phyloP scores from a whole-genome alignment of 2,888 invertebrate species.

The Protophormia terraenovae region DNA sequence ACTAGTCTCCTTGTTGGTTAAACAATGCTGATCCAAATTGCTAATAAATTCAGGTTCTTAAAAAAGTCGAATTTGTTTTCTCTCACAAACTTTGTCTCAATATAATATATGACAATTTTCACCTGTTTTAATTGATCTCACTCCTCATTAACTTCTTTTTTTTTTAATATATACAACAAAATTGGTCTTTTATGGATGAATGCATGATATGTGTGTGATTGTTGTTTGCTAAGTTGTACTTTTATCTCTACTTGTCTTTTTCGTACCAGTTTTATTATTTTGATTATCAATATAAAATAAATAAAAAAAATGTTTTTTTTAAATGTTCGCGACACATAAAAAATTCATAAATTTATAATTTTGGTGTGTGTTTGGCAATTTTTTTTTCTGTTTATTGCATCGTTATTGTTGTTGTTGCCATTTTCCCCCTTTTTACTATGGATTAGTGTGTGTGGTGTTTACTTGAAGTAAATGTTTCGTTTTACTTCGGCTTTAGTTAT shows the following conservation, averaged over 20 bases:
- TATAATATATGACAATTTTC: too few species aligned
- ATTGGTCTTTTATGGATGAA: too few species aligned
- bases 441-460: neutral
- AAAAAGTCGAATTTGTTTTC: too few species aligned
- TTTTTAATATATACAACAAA: too few species aligned
- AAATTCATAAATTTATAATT: constrained; percentile 15
- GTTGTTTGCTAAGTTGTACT: neutral
- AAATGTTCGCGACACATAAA: constrained; percentile 8
- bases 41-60: too few species aligned
- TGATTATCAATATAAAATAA: neutral
- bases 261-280: neutral
- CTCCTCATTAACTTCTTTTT: too few species aligned
- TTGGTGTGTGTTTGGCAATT: neutral
- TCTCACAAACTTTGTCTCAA: too few species aligned
- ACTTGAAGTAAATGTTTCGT: constrained; percentile 34
- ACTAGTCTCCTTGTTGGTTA: too few species aligned
- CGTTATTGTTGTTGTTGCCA: neutral
- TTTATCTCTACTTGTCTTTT: too few species aligned
- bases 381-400: neutral
- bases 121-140: too few species aligned
- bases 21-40: too few species aligned
- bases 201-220: neutral
- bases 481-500: constrained; percentile 32
- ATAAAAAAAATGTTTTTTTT: neutral
- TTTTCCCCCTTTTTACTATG: neutral